Evolutionary conservation across 1,140 invertebrate genomes (phyloP), one percentile per base, ranked within the genome.

Genomic region (Cydia pomonella): DNA sequence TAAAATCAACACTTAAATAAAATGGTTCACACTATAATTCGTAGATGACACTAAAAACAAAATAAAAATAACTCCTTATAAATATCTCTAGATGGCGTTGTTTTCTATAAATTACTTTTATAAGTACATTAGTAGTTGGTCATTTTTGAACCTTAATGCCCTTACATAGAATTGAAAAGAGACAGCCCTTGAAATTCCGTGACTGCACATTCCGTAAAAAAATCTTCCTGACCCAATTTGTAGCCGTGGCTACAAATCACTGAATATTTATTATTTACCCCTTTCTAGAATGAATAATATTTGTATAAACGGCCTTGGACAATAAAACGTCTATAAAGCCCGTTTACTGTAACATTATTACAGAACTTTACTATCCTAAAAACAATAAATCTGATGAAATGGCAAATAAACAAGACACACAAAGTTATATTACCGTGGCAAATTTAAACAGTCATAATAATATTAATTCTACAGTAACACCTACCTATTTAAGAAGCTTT

Each of bases 321-420:
- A 64, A 3, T 64, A 64, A 64, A 64, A 64, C 13, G 23, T 10
- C 63, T 33, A 64, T 64, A 64, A 64, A 64, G 25, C 25, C 63
- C 63, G 63, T 64, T 64, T 64, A 64, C 63, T 64, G 53, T 59
- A 27, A 64, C 16, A 33, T 64, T 33, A 64, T 29, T n/a, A 23
- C 16, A 13, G 53, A 23, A 64, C n/a, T 64, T 64, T 64, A 64
- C 27, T 64, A 21, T 10, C 25, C 27, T 13, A 27, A 33, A 16
- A 33, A 64, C 63, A 64, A 64, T 64, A 64, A 64, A 64, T 64
- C 27, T 64, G 25, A n/a, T 29, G 63, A 29, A 64, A 64, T 64
- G 12, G 63, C 63, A 33, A 64, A 64, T 64, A 64, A 64, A 64
- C 63, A 64, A 64, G 27, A 64, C 27, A 64, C 62, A 25, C 63